These are phyloP conservation scores for Pammene fasciana DNA, from an alignment of 2,888 invertebrate species.

Conservation along the genomic window DNA sequence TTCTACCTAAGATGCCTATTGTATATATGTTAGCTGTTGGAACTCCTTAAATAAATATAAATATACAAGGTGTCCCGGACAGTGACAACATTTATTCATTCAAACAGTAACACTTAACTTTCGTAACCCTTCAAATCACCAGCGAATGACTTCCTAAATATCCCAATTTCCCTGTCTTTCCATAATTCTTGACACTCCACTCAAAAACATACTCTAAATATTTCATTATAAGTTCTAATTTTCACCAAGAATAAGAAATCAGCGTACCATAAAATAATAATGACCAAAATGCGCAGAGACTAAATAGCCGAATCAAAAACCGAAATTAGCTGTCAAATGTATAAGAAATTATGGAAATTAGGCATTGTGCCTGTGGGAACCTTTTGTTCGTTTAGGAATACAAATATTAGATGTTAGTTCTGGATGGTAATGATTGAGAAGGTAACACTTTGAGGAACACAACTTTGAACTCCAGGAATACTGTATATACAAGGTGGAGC, in stretches of 20 bases:
- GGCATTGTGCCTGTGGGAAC: conserved; percentile 35
- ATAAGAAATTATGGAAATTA: conserved; percentile 42
- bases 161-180: conserved; percentile 34
- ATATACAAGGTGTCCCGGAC: too few relatives aligned
- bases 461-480: too few relatives aligned
- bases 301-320: conserved; percentile 45
- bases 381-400: conserved; percentile 15
- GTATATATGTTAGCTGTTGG: too few relatives aligned
- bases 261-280: conserved; percentile 38
- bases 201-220: conserved; percentile 3
- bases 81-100: not conserved
- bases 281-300: conserved; percentile 30
- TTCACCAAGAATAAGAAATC: not conserved
- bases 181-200: not conserved
- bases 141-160: conserved; percentile 28
- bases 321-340: conserved; percentile 46
- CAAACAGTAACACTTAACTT: conserved; percentile 14
- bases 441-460: not conserved
- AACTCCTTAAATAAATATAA: too few relatives aligned
- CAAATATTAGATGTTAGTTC: conserved; percentile 20
- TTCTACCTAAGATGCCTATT: too few relatives aligned
- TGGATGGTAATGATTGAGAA: not conserved
- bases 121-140: conserved; percentile 16
- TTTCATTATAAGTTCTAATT: not conserved
- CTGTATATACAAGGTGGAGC: too few relatives aligned